Percentiles rank a stretch among this genome's conserved stretches.
Evolutionary conservation across 1,140 invertebrate genomes (phyloP).

Genomic region (Chionoecetes opilio): DNA sequence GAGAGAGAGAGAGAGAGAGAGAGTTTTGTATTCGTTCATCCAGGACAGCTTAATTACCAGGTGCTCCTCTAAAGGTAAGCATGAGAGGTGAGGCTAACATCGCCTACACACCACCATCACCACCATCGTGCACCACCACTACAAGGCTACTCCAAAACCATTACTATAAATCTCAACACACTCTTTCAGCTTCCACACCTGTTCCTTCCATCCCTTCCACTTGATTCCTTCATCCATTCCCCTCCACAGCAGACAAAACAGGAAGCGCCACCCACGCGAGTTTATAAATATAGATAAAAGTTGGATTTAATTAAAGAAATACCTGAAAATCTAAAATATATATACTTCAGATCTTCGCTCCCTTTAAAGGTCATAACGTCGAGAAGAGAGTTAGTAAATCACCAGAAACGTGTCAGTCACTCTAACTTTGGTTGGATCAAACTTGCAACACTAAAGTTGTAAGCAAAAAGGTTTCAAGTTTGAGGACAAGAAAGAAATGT

Average conservation of each 20-base stretch:
- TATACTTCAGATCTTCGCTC: no score
- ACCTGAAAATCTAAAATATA: no score
- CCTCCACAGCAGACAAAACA: background rate
- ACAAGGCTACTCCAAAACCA: background rate
- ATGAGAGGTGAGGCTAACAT: background rate
- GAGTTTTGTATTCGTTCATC: background rate
- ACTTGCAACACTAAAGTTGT: no score
- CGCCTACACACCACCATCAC: background rate
- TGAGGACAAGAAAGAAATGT: no score
- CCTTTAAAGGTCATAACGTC: no score
- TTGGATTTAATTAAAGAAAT: no score
- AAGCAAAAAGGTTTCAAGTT: no score
- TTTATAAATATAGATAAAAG: no score
- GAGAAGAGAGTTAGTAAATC: no score
- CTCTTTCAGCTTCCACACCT: background rate
- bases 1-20: conserved; percentile 20
- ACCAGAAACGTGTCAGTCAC: no score
- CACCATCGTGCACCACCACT: background rate
- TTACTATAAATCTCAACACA: background rate
- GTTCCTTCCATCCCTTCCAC: background rate
- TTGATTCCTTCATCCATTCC: background rate
- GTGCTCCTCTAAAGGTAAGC: background rate
- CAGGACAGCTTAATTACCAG: background rate
- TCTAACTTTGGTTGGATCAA: no score
- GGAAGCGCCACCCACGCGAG: background rate